Evolutionary conservation across 2,797 vertebrate species (phyloP), one percentile per base, ranked within the genome.

Genomic region (Ptychadena robeensis): DNA sequence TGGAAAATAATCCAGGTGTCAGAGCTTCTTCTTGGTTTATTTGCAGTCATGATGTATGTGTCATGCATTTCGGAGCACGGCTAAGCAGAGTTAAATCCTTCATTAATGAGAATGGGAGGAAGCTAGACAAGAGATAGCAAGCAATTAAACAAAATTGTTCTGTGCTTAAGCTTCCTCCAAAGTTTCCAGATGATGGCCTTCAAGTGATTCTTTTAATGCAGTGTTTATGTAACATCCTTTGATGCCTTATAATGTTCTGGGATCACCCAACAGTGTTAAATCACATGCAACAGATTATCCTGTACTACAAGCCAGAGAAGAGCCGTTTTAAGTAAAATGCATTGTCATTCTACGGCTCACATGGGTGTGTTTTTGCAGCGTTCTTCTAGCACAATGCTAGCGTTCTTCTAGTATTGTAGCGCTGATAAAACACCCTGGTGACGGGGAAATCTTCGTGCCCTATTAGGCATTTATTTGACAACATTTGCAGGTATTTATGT

Each of bases 1-100:
- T 85, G 30, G 78, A 76, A 75, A 80, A 18, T 76, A 71, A 71
- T 80, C 71, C 72, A 85, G 82, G 77, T 84, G 72, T 64, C 35
- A 31, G 28, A 75, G 35, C 34, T 44, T 68, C 72, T 34, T 35
- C 38, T 79, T 37, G 70, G 63, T 75, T 81, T 85, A 75, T 76
- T 85, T 80, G 65, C 76, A 61, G 37, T 37, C 64, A 80, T 84
- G 82, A 84, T 80, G 31, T 80, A 80, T 85, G 66, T 75, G 64
- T 75, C 76, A 61, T 81, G 65, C 83, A 80, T 76, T 75, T 71
- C 27, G 81, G 38, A 80, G 73, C 35, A 53, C n/a, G 15, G 68
- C 61, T 61, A 66, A 25, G 40, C 40, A 12, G 68, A 53, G 38
- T 69, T 40, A 48, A 79, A 59, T 48, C 32, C 59, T 73, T 79